Percentiles rank a stretch among this genome's conserved stretches.
Evolutionary conservation across 2,113 vertebrate species (phyloP).

Genomic region (Ranitomeya imitator): DNA sequence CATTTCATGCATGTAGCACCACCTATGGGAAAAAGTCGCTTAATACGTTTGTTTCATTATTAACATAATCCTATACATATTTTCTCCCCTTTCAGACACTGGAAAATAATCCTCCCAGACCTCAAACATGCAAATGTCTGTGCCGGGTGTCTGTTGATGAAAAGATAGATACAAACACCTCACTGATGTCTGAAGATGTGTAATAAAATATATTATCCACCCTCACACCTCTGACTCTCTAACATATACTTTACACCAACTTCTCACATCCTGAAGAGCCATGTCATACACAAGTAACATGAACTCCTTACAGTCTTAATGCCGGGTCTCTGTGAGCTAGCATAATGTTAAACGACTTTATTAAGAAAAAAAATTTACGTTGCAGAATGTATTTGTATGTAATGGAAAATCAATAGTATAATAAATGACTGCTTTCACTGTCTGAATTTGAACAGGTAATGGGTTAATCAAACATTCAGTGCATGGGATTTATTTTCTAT

Average conservation of each 20-base stretch:
- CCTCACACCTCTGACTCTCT: not conserved
- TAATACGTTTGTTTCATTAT: not conserved
- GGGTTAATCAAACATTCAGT: conserved; percentile 55
- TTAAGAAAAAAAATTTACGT: not conserved
- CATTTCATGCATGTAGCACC: not conserved
- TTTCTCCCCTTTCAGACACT: not conserved
- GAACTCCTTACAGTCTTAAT: not conserved
- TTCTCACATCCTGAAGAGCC: not conserved
- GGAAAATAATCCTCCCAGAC: not conserved
- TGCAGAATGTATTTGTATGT: not conserved
- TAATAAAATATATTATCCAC: conserved; percentile 13
- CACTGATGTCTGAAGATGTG: conserved; percentile 9
- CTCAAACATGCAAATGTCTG: not conserved
- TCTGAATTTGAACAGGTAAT: conserved; percentile 37
- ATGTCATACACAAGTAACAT: not conserved
- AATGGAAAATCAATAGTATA: conserved; percentile 32
- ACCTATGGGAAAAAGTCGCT: not conserved
- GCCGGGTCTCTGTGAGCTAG: not conserved
- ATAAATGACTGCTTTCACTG: conserved; percentile 30
- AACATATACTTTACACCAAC: not conserved
- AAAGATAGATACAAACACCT: conserved; percentile 8
- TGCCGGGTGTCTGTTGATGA: not conserved
- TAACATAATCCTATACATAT: not conserved
- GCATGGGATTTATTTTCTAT: conserved; percentile 60
- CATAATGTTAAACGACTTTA: not conserved